A percentile compares a stretch with the other conserved stretches of the same genome.
phyloP scores from a whole-genome alignment of 2,797 vertebrate genomes.

The Etheostoma nigrum region DNA sequence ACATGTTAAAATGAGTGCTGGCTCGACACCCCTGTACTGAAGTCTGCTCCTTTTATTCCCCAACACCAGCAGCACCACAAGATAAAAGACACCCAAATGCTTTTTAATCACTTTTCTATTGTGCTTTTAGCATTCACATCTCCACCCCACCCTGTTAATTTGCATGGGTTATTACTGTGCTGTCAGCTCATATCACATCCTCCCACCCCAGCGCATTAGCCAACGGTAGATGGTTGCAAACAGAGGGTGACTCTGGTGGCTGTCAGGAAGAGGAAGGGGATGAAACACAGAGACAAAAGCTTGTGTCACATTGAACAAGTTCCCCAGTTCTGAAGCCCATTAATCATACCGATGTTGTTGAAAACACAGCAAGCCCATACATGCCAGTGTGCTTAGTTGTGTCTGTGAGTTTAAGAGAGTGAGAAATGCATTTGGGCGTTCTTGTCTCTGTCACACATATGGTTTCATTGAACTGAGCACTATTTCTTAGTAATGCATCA shows the following conservation, averaged over 20 bases:
- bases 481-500: constrained; percentile 3
- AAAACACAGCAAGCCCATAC: constrained; percentile 47
- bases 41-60: constrained; percentile 61
- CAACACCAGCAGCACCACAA: constrained; percentile 49
- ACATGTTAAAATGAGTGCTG: constrained; percentile 56
- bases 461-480: constrained; percentile 49
- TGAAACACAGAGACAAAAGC: constrained; percentile 82
- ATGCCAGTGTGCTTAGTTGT: constrained; percentile 35
- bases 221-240: constrained; percentile 25
- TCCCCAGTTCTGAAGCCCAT: constrained; percentile 74
- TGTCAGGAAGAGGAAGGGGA: constrained; percentile 77
- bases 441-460: constrained; percentile 44
- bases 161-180: constrained; percentile 81
- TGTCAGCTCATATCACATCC: constrained; percentile 81
- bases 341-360: constrained; percentile 77
- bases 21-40: constrained; percentile 47
- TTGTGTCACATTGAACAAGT: constrained; percentile 80
- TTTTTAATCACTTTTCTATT: constrained; percentile 83
- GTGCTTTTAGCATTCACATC: constrained; percentile 80
- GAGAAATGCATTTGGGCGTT: constrained; percentile 18
- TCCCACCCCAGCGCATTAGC: constrained; percentile 47
- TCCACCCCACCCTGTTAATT: constrained; percentile 77
- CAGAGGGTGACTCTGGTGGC: constrained; percentile 54
- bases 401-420: constrained; percentile 30
- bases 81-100: constrained; percentile 74